Conservation (phyloP, 2,888 invertebrate species). For the Drosophila anceps region DNA sequence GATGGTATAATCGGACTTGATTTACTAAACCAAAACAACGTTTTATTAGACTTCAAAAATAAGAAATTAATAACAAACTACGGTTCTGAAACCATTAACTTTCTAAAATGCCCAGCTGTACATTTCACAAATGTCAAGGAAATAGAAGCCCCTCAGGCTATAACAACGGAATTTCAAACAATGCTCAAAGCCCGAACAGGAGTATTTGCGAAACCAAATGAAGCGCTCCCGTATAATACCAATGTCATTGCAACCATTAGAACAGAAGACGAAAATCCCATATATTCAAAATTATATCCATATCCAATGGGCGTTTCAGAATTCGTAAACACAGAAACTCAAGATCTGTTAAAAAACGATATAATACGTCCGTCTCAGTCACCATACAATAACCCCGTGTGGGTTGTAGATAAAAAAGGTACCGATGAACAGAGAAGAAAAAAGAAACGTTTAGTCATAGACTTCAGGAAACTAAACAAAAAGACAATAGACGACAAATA, state of each 20-base stretch:
- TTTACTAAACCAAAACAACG: neutral
- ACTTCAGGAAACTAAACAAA: neutral
- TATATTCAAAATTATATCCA: neutral
- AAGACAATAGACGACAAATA: neutral
- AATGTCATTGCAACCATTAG: neutral
- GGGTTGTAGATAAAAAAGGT: neutral
- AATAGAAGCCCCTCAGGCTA: too few species aligned
- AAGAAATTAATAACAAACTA: too few species aligned
- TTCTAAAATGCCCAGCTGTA: too few species aligned
- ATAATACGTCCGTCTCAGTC: neutral
- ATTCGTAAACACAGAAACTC: neutral
- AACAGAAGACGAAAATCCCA: neutral
- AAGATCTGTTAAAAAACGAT: neutral
- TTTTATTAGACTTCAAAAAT: neutral
- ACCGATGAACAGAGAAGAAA: neutral
- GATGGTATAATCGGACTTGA: too few species aligned
- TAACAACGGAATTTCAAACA: neutral
- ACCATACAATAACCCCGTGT: neutral
- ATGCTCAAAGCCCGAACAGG: neutral
- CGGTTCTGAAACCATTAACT: too few species aligned
- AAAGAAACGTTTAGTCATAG: neutral
- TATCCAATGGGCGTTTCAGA: neutral
- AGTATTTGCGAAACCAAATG: neutral
- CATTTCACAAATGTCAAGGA: neutral
- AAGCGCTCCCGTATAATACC: neutral